A percentile compares a stretch with the other conserved stretches of the same genome.
Evolutionary conservation across 2,888 invertebrate genomes (phyloP).

Genomic region (Pyrochroa serraticornis): DNA sequence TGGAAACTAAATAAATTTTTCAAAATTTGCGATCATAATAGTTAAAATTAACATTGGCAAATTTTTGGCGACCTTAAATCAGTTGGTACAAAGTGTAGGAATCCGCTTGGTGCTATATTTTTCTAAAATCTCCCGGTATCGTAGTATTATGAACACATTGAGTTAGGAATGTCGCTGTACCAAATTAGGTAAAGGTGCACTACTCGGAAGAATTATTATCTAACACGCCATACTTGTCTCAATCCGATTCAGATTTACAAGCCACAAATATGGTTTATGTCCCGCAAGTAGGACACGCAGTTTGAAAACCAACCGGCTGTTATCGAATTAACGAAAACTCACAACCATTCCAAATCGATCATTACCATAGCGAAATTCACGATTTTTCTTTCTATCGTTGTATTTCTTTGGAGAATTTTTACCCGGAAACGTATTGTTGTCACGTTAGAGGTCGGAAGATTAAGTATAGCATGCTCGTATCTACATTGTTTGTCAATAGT

Average conservation of each 20-base stretch:
- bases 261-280: conserved; percentile 6
- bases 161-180: conserved; percentile 12
- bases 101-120: no score
- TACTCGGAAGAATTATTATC: conserved; percentile 16
- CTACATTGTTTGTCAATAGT: not conserved
- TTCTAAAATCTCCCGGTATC: no score
- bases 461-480: conserved; percentile 3
- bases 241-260: conserved; percentile 14
- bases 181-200: conserved; percentile 16
- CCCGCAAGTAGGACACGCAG: conserved; percentile 9
- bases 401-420: not conserved
- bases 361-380: no score
- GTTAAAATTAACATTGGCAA: no score
- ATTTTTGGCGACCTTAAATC: no score
- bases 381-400: not conserved
- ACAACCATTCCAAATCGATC: no score
- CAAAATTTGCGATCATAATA: no score
- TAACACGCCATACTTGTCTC: conserved; percentile 13
- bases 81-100: no score
- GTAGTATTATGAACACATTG: no score
- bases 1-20: no score
- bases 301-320: conserved; percentile 18
- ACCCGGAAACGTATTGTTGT: conserved; percentile 7
- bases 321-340: no score
- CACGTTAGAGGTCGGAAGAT: conserved; percentile 12